Conservation (phyloP, 2,888 invertebrate species). For the Bombyx huttoni region DNA sequence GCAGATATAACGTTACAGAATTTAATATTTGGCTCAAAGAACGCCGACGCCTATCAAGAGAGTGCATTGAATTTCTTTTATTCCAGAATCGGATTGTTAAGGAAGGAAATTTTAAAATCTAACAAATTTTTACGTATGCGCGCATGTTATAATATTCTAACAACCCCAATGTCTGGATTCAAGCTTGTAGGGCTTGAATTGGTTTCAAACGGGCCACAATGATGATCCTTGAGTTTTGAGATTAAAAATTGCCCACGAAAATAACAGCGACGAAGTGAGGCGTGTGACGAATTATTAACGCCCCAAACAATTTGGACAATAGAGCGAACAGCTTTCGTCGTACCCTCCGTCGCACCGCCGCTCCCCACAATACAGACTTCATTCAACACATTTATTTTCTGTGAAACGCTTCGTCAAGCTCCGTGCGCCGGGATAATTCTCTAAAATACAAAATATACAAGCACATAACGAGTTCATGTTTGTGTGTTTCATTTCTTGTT, state of each 20-base stretch:
- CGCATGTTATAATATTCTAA: too few relatives aligned
- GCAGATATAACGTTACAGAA: slow-evolving; percentile 12
- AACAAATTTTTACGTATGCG: too few relatives aligned
- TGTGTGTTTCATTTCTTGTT: too few relatives aligned
- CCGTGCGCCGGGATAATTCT: slow-evolving; percentile 8
- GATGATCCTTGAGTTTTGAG: slow-evolving; percentile 2
- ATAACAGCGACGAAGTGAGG: slow-evolving; percentile 37
- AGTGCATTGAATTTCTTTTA: too few relatives aligned
- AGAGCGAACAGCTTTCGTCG: slow-evolving; percentile 29
- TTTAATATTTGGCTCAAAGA: slow-evolving; percentile 15
- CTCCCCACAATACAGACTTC: slow-evolving; percentile 28
- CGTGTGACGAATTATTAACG: slow-evolving; percentile 50
- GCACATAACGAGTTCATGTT: too few relatives aligned
- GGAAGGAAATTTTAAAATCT: too few relatives aligned
- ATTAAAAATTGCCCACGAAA: slow-evolving; percentile 22
- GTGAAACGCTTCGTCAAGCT: slow-evolving; percentile 24
- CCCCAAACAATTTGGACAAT: slow-evolving; percentile 51
- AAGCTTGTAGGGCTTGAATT: not conserved
- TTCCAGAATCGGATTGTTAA: too few relatives aligned
- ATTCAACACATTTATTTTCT: slow-evolving; percentile 33
- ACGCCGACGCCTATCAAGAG: slow-evolving; percentile 8
- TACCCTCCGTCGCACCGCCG: slow-evolving; percentile 18
- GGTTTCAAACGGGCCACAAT: not conserved
- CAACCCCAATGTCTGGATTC: not conserved
- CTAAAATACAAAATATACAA: slow-evolving; percentile 15